phyloP scores from a whole-genome alignment of 2,113 vertebrate genomes.

The Phylloscopus trochilus region DNA sequence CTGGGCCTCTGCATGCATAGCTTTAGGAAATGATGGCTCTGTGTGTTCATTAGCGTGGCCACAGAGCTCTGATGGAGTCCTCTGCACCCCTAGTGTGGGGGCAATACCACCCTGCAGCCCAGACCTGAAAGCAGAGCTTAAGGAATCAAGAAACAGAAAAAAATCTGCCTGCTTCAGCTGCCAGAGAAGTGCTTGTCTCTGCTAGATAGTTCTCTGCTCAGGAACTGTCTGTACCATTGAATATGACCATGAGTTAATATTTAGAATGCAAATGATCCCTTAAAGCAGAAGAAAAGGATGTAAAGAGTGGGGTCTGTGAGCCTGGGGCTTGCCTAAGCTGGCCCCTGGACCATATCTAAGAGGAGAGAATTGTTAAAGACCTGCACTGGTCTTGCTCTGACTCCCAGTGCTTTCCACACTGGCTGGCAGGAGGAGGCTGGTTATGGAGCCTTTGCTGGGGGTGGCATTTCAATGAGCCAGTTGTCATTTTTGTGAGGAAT shows the following conservation, averaged over 20 bases:
- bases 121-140: not conserved
- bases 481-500: slow-evolving; percentile 30
- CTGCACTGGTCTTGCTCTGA: rapidly evolving
- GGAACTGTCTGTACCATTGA: not conserved
- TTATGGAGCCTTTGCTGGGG: not conserved
- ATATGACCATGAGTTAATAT: not conserved
- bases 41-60: rapidly evolving
- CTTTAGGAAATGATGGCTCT: not conserved
- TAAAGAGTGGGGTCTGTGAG: not conserved
- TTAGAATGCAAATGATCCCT: not conserved
- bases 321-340: not conserved
- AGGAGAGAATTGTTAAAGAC: not conserved
- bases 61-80: not conserved
- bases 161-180: not conserved
- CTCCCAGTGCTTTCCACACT: rapidly evolving
- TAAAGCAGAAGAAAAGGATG: not conserved
- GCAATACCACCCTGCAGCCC: not conserved
- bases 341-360: not conserved
- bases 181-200: rapidly evolving
- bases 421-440: not conserved
- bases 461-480: not conserved
- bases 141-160: not conserved
- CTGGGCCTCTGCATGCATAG: not conserved
- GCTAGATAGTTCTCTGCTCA: not conserved
- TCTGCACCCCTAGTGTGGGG: not conserved